A percentile compares a stretch with the other conserved stretches of the same genome.
phyloP scores from a whole-genome alignment of 2,888 invertebrate genomes.

The Drosophila mimetica region DNA sequence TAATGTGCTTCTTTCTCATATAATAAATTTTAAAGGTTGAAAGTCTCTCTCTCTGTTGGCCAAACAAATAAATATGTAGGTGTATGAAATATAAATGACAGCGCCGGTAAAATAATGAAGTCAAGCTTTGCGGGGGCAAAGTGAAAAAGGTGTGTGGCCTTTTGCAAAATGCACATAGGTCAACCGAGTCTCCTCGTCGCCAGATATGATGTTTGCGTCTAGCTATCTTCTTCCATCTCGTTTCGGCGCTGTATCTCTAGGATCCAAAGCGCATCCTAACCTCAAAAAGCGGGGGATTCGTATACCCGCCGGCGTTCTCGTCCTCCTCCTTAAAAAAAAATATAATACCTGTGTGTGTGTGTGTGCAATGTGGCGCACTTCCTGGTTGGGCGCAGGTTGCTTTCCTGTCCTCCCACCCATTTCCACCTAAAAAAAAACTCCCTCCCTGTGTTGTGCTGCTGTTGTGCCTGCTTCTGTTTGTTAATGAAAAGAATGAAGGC shows the following conservation, averaged over 20 bases:
- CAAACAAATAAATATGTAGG: not conserved
- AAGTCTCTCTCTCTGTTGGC: too few relatives aligned
- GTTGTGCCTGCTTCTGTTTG: conserved; percentile 55
- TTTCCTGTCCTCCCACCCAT: conserved; percentile 16
- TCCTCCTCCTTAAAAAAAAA: conserved; percentile 1
- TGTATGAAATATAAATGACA: not conserved
- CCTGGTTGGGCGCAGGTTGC: conserved; percentile 60
- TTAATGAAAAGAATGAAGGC: conserved; percentile 58
- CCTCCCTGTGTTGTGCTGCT: conserved; percentile 1
- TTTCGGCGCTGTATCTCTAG: not conserved
- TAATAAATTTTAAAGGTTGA: too few relatives aligned
- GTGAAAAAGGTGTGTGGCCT: conserved; percentile 12
- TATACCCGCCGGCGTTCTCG: conserved; percentile 8
- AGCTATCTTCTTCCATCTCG: conserved; percentile 1
- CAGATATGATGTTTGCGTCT: conserved; percentile 5
- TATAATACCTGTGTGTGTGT: conserved; percentile 21
- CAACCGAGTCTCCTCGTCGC: conserved; percentile 8
- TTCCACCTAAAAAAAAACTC: conserved; percentile 1
- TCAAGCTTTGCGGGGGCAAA: conserved; percentile 12
- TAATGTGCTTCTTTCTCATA: too few relatives aligned
- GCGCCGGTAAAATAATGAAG: conserved; percentile 5
- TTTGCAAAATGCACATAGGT: conserved; percentile 21
- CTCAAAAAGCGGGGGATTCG: conserved; percentile 27
- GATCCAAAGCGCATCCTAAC: conserved; percentile 17
- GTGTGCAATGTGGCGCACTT: conserved; percentile 68